These are phyloP conservation scores for Phaetusa simplex DNA, from an alignment of 2,113 vertebrate species.

Conservation along the genomic window DNA sequence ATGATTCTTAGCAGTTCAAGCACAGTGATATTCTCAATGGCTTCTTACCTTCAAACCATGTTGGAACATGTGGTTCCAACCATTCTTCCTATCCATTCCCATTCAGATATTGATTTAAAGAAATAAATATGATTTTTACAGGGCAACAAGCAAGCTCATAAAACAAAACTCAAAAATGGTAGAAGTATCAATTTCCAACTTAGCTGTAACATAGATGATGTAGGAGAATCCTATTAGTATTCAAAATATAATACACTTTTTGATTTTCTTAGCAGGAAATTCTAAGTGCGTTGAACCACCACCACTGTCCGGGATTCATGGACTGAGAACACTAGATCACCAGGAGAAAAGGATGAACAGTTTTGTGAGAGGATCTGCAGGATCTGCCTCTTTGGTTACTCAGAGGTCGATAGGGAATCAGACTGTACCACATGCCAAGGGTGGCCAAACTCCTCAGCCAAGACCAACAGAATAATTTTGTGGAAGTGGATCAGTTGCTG, in stretches of 20 bases:
- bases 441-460: background rate
- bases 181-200: background rate
- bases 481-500: background rate
- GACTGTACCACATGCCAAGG: background rate
- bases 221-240: background rate
- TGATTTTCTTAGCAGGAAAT: background rate
- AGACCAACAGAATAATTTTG: background rate
- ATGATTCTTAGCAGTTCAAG: background rate
- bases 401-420: background rate
- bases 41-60: background rate
- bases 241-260: background rate
- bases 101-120: background rate
- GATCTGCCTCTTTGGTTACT: background rate
- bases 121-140: background rate
- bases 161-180: background rate
- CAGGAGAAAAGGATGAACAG: background rate
- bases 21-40: background rate
- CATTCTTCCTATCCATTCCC: background rate
- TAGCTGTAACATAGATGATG: background rate
- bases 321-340: background rate
- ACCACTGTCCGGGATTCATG: background rate
- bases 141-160: background rate
- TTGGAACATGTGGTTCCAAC: background rate
- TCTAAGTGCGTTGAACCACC: background rate
- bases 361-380: background rate